Percentiles rank a stretch among this genome's conserved stretches.
Evolutionary conservation across 2,888 invertebrate species (phyloP).

Genomic region (Spisula solida): DNA sequence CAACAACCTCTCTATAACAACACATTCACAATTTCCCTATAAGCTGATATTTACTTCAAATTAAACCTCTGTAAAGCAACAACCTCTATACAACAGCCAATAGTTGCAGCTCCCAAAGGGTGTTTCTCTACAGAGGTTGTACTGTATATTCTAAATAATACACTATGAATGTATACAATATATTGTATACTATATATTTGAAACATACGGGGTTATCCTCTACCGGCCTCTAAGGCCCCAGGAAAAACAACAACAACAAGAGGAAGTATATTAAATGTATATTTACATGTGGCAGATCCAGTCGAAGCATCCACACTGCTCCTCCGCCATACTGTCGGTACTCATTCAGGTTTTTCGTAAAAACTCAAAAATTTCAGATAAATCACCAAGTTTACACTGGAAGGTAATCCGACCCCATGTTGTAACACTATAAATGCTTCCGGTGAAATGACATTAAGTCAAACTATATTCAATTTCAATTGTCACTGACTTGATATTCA

Average conservation of each 20-base stretch:
- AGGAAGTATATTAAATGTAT: slow-evolving; percentile 5
- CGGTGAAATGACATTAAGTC: background rate
- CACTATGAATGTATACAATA: no score
- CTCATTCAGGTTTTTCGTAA: slow-evolving; percentile 1
- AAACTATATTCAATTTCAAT: background rate
- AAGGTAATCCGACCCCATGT: background rate
- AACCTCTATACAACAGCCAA: no score
- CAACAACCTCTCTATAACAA: no score
- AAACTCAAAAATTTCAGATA: background rate
- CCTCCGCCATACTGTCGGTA: slow-evolving; percentile 44
- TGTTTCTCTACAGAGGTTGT: no score
- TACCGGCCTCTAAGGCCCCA: no score
- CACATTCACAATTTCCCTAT: no score
- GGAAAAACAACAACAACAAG: background rate
- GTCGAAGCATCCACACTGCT: slow-evolving; percentile 54
- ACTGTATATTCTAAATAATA: no score
- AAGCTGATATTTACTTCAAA: no score
- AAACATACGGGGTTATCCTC: no score
- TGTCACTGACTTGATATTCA: background rate
- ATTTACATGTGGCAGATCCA: slow-evolving; percentile 68
- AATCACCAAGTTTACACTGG: background rate
- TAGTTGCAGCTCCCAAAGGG: no score
- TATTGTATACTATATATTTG: no score
- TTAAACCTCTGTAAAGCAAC: no score
- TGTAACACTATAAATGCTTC: background rate